phyloP scores from a whole-genome alignment of 2,113 vertebrate genomes.

The Apteryx mantelli region DNA sequence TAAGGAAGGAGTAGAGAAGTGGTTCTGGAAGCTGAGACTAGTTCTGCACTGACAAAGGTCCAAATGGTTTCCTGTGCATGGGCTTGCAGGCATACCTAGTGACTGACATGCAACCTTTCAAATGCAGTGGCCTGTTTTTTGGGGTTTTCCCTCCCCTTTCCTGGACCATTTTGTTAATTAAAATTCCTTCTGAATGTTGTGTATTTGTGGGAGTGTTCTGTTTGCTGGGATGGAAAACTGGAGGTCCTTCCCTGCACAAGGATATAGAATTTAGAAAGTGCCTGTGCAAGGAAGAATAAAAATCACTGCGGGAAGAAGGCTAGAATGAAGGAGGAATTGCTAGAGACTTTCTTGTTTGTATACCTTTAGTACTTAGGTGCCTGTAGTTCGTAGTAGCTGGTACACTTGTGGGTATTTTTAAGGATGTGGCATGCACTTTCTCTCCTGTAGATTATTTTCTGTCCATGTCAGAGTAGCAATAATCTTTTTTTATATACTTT shows the following conservation, averaged over 20 bases:
- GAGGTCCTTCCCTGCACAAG: neutral
- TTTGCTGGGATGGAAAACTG: conserved; percentile 32
- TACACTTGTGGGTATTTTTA: neutral
- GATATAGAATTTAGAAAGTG: neutral
- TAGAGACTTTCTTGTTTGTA: neutral
- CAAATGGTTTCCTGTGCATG: conserved; percentile 59
- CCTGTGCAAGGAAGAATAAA: conserved; percentile 19
- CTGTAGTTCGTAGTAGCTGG: neutral
- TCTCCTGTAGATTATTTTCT: conserved; percentile 23
- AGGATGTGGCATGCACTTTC: conserved; percentile 9
- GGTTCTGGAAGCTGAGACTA: conserved; percentile 37
- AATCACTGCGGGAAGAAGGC: neutral
- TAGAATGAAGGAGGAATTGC: neutral
- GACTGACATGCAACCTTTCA: conserved; percentile 51
- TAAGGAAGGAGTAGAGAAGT: conserved; percentile 6
- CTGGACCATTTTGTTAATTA: conserved; percentile 81
- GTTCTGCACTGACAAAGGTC: conserved; percentile 65
- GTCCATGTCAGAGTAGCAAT: conserved; percentile 63
- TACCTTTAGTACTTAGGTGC: neutral
- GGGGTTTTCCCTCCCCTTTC: conserved; percentile 38
- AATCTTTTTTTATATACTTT: neutral
- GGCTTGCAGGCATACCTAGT: conserved; percentile 54
- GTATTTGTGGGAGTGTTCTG: conserved; percentile 69
- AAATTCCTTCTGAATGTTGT: conserved; percentile 81
- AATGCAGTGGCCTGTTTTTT: conserved; percentile 29